Evolutionary conservation across 2,113 vertebrate species (phyloP).

Genomic region (Perognathus longimembris): DNA sequence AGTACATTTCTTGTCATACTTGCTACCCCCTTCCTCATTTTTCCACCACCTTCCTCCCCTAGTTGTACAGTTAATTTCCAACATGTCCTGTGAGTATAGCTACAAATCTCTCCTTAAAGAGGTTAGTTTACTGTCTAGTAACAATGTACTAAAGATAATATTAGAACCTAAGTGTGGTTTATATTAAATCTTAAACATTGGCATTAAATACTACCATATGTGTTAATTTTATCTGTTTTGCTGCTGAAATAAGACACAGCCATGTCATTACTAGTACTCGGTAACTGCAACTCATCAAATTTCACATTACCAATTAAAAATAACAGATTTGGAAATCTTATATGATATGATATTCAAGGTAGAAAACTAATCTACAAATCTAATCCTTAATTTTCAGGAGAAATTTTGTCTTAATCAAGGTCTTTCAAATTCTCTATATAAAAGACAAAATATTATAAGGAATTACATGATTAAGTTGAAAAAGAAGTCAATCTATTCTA

Average conservation of each 20-base stretch:
- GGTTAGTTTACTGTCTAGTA: neutral
- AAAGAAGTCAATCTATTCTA: neutral
- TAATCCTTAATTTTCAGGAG: neutral
- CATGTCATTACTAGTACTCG: neutral
- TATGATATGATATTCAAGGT: neutral
- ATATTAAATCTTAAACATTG: neutral
- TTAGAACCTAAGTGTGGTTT: neutral
- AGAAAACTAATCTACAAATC: neutral
- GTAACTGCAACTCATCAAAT: slow-evolving; percentile 7
- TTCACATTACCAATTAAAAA: slow-evolving; percentile 26
- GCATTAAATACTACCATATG: neutral
- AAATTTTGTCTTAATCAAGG: neutral
- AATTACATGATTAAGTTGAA: neutral
- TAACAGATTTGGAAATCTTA: neutral
- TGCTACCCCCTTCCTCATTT: no score
- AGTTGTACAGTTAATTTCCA: no score
- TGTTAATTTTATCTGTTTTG: neutral
- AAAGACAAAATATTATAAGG: slow-evolving; percentile 23
- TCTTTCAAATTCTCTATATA: neutral
- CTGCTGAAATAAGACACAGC: neutral
- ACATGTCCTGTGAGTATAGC: no score
- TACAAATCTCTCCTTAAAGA: neutral
- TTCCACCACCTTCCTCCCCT: no score
- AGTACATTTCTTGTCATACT: no score
- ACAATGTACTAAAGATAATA: neutral